Base-by-base conservation (phyloP, 2,888 invertebrate genomes). In the Clanis bilineata region DNA sequence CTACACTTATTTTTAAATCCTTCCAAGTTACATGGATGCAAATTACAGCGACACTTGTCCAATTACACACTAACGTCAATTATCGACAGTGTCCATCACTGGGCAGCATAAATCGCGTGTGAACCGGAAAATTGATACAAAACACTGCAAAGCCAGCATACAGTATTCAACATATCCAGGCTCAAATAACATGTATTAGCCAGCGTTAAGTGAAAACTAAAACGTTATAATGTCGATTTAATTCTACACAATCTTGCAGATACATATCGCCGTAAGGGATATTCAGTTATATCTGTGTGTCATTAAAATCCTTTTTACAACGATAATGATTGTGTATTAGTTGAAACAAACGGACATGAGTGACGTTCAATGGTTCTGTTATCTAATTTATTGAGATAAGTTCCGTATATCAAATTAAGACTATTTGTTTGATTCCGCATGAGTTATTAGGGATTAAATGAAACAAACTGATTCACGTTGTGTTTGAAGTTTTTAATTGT, bases 161-260 rank as follows among this genome's bases (percentile, higher is more conserved):
- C 51, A 15, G 51, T 51, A 51, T 51, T 51, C 51, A 51, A 64
- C 64, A 64, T 36, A 66, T 66, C 63, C 25, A 32, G 55, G 28
- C 56, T 66, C 63, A 74, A 83, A 83, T 81, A 78, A 82, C 78
- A 78, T 71, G 70, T 70, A 75, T 80, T 72, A 76, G 59, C 61
- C 64, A 62, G 71, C 61, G 71, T 67, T 80, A 82, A 83, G 80
- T 82, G 81, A 84, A 82, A 76, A 82, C 51, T 72, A 74, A 78
- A 77, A 74, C 73, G 75, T 69, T 72, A 69, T 71, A 68, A 69
- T 63, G 64, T 71, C 71, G 67, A 72, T 66, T 66, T 76, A 74
- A 74, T 76, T 59, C 61, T 64, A 67, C 66, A 64, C 66, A 54
- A 44, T 41, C 62, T 43, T 44, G 59, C 62, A 61, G 71, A 65